Evolutionary conservation across 2,113 vertebrate species (phyloP).

Genomic region (Erpornis zantholeuca): DNA sequence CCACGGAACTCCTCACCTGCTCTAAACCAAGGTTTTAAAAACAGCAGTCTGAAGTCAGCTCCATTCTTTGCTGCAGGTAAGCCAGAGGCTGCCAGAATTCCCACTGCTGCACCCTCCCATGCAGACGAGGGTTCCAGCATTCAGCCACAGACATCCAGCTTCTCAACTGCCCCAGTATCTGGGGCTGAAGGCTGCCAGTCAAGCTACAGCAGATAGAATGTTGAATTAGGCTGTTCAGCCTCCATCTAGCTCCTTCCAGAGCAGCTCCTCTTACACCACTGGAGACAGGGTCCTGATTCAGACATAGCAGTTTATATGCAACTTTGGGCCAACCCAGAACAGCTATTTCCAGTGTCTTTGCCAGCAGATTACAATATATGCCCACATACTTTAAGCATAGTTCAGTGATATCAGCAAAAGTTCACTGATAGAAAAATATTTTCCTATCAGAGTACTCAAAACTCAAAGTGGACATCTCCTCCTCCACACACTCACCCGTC

Average conservation of each 20-base stretch:
- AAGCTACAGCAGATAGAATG: neutral
- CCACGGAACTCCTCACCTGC: neutral
- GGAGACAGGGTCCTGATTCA: neutral
- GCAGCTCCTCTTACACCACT: neutral
- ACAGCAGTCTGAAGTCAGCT: neutral
- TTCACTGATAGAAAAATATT: neutral
- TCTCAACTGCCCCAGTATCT: neutral
- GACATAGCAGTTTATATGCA: neutral
- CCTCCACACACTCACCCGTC: neutral
- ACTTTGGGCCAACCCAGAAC: neutral
- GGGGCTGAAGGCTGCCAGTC: neutral
- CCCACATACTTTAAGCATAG: neutral
- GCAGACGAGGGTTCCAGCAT: neutral
- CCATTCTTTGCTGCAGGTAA: rapidly evolving
- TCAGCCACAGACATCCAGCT: neutral
- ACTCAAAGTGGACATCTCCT: neutral
- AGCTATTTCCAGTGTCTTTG: neutral
- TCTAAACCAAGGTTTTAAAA: neutral
- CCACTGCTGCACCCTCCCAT: neutral
- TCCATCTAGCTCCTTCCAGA: neutral
- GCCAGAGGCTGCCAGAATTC: neutral
- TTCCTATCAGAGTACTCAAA: neutral
- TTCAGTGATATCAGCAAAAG: neutral
- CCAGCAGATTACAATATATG: neutral
- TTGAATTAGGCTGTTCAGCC: neutral